Conservation (phyloP, 2,797 vertebrate species). For the Tympanoctomys barrerae region DNA sequence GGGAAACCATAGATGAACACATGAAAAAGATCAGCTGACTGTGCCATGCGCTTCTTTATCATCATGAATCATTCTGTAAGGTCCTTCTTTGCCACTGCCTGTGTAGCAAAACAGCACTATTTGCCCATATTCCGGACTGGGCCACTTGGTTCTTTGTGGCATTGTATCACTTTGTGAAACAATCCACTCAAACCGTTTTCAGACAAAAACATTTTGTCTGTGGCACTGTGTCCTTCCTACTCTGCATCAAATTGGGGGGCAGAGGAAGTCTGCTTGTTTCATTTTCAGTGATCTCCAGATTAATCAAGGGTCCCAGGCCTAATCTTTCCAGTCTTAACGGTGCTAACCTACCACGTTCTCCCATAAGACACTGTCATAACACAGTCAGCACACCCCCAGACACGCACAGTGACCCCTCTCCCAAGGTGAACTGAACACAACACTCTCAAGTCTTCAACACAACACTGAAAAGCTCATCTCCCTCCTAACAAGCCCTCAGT, state of each 20-base stretch:
- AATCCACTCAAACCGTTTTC: conserved; percentile 21
- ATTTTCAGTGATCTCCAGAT: conserved; percentile 12
- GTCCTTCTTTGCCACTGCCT: background rate
- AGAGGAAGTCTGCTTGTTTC: background rate
- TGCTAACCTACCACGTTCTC: background rate
- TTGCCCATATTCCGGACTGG: background rate
- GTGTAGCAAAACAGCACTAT: background rate
- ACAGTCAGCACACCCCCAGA: background rate
- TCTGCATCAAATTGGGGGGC: background rate
- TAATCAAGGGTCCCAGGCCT: conserved; percentile 33
- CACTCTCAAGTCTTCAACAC: background rate
- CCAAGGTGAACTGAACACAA: background rate
- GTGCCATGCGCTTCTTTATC: background rate
- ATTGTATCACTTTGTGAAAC: background rate
- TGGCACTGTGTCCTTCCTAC: background rate
- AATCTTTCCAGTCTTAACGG: background rate
- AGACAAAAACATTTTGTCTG: background rate
- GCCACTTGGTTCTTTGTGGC: background rate
- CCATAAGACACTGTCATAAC: background rate
- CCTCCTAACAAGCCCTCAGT: background rate
- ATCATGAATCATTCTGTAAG: background rate
- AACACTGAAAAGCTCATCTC: background rate
- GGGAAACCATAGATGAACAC: background rate
- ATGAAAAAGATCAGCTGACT: background rate
- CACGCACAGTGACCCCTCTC: background rate